Base-by-base conservation (phyloP, 30 jellyfish, hydroid and myxozoan genomes). In the Euphysa ruthae region DNA sequence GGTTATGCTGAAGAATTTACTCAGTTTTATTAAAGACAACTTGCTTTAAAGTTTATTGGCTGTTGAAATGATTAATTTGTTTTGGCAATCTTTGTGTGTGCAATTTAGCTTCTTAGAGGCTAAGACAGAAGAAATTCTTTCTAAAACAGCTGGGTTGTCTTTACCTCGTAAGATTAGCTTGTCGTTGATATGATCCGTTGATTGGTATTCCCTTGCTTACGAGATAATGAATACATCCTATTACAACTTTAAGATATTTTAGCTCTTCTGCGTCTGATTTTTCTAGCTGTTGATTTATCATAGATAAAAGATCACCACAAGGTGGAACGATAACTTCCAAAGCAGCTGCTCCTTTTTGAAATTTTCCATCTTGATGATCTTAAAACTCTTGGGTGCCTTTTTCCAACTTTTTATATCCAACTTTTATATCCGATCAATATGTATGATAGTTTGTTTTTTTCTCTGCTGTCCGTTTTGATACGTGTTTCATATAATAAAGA, bases 381-480 rank as follows among this genome's bases (percentile, higher is more conserved):
- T 34, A 34, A 63, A 63, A 22, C 77, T 31, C 10, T 13, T 29
- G 6, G 81, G 81, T 13, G 82, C 81, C 61, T 54, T 68, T 27
- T 46, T 68, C 82, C 81, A 51, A 56, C n/a, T n/a, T n/a, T n/a
- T n/a, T n/a, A n/a, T n/a, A n/a, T n/a, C n/a, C n/a, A n/a, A n/a
- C 52, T 68, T 23, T 54, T 68, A 24, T 15, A 68, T 23, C 81
- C 81, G 10, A 35, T 28, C 10, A 61, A 68, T 46, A 68, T 46
- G 61, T 68, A 68, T 27, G 81, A 81, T 6, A 64, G 81, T 10
- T 68, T 81, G 22, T 54, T 52, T 68, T 68, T 13, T 68, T 49
- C 38, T 49, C 81, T n/a, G 81, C 81, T 12, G 81, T 68, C 61
- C 50, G 16, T 61, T 68, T 68, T 10, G 29, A 13, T 51, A 13